phyloP scores from a whole-genome alignment of 2,113 vertebrate genomes.

The Atrichornis clamosus region DNA sequence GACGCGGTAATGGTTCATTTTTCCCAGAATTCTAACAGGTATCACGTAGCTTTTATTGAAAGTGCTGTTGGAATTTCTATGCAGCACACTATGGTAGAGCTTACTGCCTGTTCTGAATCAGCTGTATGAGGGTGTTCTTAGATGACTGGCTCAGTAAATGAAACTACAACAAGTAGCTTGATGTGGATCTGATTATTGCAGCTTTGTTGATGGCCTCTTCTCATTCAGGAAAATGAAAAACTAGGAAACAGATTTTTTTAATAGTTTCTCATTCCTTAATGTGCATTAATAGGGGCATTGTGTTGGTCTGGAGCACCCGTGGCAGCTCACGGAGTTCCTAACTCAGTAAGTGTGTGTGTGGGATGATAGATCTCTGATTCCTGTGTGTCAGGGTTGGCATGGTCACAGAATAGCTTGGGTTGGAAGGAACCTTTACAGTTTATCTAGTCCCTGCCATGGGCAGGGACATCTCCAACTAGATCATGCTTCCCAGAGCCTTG shows the following conservation, averaged over 20 bases:
- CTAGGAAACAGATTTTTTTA: background rate
- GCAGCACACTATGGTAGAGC: background rate
- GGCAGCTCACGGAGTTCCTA: background rate
- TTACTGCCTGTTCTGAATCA: background rate
- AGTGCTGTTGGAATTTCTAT: background rate
- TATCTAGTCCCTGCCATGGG: background rate
- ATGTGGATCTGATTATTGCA: background rate
- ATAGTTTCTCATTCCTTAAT: background rate
- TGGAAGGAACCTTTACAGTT: background rate
- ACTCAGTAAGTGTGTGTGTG: background rate
- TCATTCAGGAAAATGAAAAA: background rate
- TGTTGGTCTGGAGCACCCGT: background rate
- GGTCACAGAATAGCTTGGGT: background rate
- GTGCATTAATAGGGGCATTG: background rate
- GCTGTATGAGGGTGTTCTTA: background rate
- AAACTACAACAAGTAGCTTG: background rate
- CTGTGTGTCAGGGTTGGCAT: rapidly evolving
- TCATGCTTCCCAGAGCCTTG: background rate
- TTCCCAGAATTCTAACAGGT: background rate
- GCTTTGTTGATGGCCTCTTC: background rate
- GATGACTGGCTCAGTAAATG: background rate
- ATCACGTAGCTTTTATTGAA: background rate
- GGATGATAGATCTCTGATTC: background rate
- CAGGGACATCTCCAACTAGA: background rate
- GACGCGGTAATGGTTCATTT: background rate